Conservation (phyloP, 2,113 vertebrate genomes). For the Elephas maximus region DNA sequence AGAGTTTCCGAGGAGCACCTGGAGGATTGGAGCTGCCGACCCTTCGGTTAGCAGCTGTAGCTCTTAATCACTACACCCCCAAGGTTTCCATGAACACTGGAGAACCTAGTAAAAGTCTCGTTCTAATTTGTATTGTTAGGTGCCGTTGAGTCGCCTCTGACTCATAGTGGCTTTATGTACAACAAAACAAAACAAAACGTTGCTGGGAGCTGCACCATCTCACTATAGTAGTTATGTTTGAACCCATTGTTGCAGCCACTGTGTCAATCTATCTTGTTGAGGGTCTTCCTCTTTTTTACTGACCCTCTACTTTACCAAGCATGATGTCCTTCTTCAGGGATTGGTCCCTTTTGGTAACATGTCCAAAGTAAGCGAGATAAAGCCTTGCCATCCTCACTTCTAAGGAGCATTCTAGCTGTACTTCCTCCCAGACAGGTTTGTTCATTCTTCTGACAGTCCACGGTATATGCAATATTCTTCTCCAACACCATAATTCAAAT, state of each 20-base stretch:
- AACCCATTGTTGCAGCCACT: neutral
- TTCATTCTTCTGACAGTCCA: neutral
- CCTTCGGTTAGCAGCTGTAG: too few relatives aligned
- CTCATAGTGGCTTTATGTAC: neutral
- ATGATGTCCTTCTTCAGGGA: neutral
- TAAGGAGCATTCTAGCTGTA: neutral
- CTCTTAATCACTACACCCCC: too few relatives aligned
- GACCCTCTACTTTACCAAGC: neutral
- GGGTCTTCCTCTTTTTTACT: neutral
- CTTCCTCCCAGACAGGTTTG: neutral
- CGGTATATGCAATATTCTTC: neutral
- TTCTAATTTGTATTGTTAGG: too few relatives aligned
- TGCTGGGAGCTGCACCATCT: neutral
- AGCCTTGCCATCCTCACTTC: neutral
- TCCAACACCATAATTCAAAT: neutral
- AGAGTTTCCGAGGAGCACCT: too few relatives aligned
- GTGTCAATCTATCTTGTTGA: neutral
- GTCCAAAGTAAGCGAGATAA: neutral
- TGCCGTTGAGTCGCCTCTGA: neutral
- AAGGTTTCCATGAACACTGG: too few relatives aligned
- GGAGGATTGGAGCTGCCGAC: too few relatives aligned
- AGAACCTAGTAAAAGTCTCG: too few relatives aligned
- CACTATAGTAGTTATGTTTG: neutral
- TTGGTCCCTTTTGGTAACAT: neutral
- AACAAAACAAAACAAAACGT: neutral